These are phyloP conservation scores for Sinotaia quadrata DNA, from an alignment of 2,888 invertebrate genomes.

Conservation along the genomic window DNA sequence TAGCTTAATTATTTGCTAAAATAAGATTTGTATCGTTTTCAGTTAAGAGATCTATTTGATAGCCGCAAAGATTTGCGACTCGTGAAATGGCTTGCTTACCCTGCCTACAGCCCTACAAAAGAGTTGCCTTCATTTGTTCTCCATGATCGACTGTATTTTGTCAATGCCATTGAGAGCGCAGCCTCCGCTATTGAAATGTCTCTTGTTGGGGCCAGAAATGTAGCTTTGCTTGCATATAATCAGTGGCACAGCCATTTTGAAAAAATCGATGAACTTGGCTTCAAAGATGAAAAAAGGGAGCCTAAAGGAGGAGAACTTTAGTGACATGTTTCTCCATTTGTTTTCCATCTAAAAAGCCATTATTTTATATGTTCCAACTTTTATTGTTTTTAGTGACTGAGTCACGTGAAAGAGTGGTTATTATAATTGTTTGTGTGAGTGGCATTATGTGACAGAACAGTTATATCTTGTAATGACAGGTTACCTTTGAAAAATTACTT, in stretches of 20 bases:
- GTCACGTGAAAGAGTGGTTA: too few relatives aligned
- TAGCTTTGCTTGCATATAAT: slow-evolving; percentile 76
- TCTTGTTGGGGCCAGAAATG: slow-evolving; percentile 77
- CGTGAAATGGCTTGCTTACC: slow-evolving; percentile 66
- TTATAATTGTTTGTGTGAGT: too few relatives aligned
- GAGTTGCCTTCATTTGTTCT: slow-evolving; percentile 74
- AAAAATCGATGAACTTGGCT: slow-evolving; percentile 61
- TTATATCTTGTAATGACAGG: too few relatives aligned
- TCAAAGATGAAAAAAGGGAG: too few relatives aligned
- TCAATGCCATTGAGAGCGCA: slow-evolving; percentile 79
- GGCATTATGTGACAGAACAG: too few relatives aligned
- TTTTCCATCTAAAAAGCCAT: too few relatives aligned
- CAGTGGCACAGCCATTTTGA: slow-evolving; percentile 62
- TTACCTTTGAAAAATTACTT: too few relatives aligned
- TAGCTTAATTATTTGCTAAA: neutral
- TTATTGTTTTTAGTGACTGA: too few relatives aligned
- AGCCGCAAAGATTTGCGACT: slow-evolving; percentile 50
- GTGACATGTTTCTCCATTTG: too few relatives aligned
- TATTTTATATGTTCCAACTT: too few relatives aligned
- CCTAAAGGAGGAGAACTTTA: too few relatives aligned
- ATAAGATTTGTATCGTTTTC: neutral
- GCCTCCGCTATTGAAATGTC: slow-evolving; percentile 82
- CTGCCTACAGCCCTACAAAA: slow-evolving; percentile 61
- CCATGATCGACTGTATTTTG: slow-evolving; percentile 75
- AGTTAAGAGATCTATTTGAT: slow-evolving; percentile 74